A percentile compares a stretch with the other conserved stretches of the same genome.
These are phyloP conservation scores for Melanotaenia boesemani DNA, from an alignment of 2,797 vertebrate species.

Conservation along the genomic window DNA sequence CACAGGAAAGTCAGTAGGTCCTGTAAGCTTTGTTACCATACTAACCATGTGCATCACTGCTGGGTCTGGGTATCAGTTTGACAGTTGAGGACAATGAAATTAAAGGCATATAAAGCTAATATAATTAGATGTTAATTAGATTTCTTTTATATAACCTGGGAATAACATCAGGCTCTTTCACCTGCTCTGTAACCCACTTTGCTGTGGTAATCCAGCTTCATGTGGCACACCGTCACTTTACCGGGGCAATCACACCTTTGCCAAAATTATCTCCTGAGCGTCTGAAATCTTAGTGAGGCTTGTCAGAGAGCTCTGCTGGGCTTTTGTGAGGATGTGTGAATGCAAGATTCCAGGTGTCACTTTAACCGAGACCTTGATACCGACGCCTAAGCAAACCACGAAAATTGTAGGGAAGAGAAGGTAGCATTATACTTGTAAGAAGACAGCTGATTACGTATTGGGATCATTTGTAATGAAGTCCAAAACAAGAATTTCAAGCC, in stretches of 20 bases:
- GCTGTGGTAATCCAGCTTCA: constrained; percentile 2
- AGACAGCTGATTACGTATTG: constrained; percentile 44
- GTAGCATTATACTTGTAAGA: constrained; percentile 20
- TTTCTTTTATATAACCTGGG: constrained; percentile 6
- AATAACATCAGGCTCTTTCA: constrained; percentile 17
- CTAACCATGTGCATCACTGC: background rate
- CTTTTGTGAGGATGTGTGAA: constrained; percentile 37
- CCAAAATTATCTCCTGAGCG: constrained; percentile 29
- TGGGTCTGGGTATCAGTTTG: background rate
- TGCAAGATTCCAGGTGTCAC: constrained; percentile 47
- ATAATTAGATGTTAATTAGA: background rate
- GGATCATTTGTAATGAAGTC: constrained; percentile 25
- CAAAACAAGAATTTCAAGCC: constrained; percentile 24
- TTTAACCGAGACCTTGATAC: constrained; percentile 64
- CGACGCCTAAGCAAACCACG: constrained; percentile 27
- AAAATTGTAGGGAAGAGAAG: constrained; percentile 36
- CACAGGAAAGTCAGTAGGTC: background rate
- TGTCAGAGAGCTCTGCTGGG: constrained; percentile 24
- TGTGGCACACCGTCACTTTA: constrained; percentile 18
- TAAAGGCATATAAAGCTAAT: background rate
- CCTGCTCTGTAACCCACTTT: constrained; percentile 6
- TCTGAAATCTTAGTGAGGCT: constrained; percentile 36
- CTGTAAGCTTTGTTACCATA: background rate
- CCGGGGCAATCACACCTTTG: constrained; percentile 21
- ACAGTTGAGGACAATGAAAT: background rate